A percentile compares a stretch with the other conserved stretches of the same genome.
Conservation (phyloP, 2,888 invertebrate genomes). For the Cylindroiulus punctatus region DNA sequence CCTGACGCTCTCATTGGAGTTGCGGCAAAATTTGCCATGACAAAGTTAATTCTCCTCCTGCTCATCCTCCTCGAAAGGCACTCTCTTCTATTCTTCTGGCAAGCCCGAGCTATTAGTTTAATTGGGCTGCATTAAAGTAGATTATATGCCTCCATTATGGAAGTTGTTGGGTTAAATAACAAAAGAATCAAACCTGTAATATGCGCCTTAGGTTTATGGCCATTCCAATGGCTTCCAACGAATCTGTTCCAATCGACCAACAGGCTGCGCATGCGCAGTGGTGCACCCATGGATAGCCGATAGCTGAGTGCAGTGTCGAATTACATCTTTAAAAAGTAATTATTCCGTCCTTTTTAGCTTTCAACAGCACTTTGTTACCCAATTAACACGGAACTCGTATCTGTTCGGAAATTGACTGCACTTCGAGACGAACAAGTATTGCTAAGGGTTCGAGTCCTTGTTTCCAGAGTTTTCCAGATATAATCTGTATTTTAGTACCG, state of each 20-base stretch:
- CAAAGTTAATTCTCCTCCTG: slow-evolving; percentile 17
- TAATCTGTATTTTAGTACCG: background rate
- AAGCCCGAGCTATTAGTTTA: slow-evolving; percentile 56
- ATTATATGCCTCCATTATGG: slow-evolving; percentile 55
- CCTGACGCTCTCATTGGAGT: background rate
- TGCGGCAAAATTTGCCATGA: background rate
- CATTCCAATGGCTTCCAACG: background rate
- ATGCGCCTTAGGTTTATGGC: slow-evolving; percentile 36
- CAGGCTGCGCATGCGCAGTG: background rate
- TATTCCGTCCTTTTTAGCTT: slow-evolving; percentile 29
- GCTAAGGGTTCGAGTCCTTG: background rate
- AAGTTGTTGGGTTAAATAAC: slow-evolving; percentile 54
- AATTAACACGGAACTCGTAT: slow-evolving; percentile 23
- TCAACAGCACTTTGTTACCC: background rate
- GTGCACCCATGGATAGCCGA: background rate
- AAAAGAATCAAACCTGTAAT: slow-evolving; percentile 30
- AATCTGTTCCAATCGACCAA: background rate
- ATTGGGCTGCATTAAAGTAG: slow-evolving; percentile 55
- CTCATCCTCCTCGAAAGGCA: background rate
- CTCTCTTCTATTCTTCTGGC: slow-evolving; percentile 49
- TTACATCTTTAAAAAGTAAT: slow-evolving; percentile 42
- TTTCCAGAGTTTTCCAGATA: background rate
- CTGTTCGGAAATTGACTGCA: background rate
- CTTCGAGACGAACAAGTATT: background rate
- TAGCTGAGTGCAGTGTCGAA: background rate